Evolutionary conservation across 2,888 invertebrate species (phyloP).

Genomic region (Polyommatus iphigenia): DNA sequence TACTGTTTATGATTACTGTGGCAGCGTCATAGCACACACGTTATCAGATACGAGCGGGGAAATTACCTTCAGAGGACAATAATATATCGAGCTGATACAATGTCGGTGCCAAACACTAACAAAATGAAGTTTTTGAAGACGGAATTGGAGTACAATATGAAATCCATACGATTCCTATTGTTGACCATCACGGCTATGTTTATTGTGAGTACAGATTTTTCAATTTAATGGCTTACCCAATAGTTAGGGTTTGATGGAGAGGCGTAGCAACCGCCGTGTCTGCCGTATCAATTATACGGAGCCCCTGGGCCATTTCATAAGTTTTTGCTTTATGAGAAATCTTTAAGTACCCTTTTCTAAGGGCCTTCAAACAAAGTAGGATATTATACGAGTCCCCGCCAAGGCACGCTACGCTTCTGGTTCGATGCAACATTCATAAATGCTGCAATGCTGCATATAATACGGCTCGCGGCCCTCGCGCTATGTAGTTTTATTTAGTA

Average conservation of each 20-base stretch:
- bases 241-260: neutral
- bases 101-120: slow-evolving; percentile 47
- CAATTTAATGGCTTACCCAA: neutral
- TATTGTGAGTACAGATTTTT: slow-evolving; percentile 59
- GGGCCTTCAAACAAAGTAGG: no score
- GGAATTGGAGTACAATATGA: slow-evolving; percentile 72
- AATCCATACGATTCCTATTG: slow-evolving; percentile 70
- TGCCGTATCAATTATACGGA: no score
- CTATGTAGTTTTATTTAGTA: no score
- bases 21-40: neutral
- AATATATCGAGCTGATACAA: slow-evolving; percentile 40
- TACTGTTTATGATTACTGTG: neutral
- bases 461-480: no score
- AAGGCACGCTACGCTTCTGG: no score
- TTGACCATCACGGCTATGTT: slow-evolving; percentile 72
- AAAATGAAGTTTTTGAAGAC: slow-evolving; percentile 64
- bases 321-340: no score
- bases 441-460: no score
- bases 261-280: no score
- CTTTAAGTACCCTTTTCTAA: no score
- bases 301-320: no score
- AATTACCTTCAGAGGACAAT: slow-evolving; percentile 20
- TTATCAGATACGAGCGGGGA: slow-evolving; percentile 33
- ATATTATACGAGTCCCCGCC: no score
- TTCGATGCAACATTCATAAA: no score